Base-by-base conservation (phyloP, 2,888 invertebrate species). In the Gymnosoma rotundatum region DNA sequence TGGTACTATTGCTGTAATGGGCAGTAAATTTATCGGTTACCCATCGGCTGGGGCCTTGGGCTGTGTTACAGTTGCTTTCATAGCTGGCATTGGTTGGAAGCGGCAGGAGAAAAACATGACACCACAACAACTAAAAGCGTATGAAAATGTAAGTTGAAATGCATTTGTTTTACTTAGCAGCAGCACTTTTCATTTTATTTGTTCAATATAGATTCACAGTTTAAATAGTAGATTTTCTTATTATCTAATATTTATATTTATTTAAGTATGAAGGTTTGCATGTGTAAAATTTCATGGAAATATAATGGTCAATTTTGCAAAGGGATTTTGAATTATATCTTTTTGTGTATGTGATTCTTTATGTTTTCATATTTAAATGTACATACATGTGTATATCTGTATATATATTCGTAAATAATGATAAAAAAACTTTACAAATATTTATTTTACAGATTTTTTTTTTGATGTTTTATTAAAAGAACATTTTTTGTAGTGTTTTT, bases 41-140 rank as follows among this genome's bases (percentile, higher is more conserved):
- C 93, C 94, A 16, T 95, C 95, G 16, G 94, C 95, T 48, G 94
- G 94, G 18, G 93, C 95, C 10, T 91, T 95, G 20, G 94, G 92
- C 9, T 93, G 94, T 88, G 93, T 94, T 18, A 92, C 93, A 63
- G 91, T 93, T 72, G 93, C 94, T 2, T 94, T 94, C 88, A 93
- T 94, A 58, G 94, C 94, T 1, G 92, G 93, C 83, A 90, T 93
- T 25, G 92, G 93, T 45, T 94, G 94, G 94, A 92, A 93, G 83
- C 90, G 90, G 50, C 91, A 93, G 87, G 87, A 88, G 83, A 70
- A 54, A 8, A 89, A 88, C 70, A 70, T 88, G 86, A 86, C 88
- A 32, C 81, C 87, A 10, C 86, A 89, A 50, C 89, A 90, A 64
- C 88, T 91, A 87, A 87, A 80, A 70, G 87, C 85, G 42, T 86